phyloP scores from a whole-genome alignment of 2,888 invertebrate species.

The Melipona bicolor region DNA sequence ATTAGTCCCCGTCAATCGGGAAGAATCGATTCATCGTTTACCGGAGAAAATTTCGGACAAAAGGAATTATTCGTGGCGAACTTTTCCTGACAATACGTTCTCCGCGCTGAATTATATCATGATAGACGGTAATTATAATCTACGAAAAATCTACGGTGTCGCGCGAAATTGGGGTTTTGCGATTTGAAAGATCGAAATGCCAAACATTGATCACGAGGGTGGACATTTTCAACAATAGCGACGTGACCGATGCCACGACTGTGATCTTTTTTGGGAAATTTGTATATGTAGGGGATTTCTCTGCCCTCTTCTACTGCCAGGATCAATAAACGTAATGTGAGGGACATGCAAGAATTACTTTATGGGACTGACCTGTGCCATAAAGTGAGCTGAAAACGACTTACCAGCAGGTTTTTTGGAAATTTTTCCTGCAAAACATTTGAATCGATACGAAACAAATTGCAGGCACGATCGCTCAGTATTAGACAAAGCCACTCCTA shows the following conservation, averaged over 20 bases:
- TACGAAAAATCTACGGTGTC: neutral
- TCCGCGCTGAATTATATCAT: neutral
- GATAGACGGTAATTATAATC: neutral
- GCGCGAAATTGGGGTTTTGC: neutral
- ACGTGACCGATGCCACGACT: too few relatives aligned
- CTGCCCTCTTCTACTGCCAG: too few relatives aligned
- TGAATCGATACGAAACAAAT: too few relatives aligned
- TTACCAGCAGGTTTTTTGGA: too few relatives aligned
- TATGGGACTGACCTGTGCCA: too few relatives aligned
- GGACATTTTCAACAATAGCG: neutral
- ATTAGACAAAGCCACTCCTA: too few relatives aligned
- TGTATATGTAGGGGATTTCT: too few relatives aligned
- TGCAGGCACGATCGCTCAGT: too few relatives aligned
- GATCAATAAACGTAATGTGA: too few relatives aligned
- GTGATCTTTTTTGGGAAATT: neutral
- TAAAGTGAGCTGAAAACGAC: too few relatives aligned
- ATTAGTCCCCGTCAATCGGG: conserved; percentile 39
- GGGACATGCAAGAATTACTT: too few relatives aligned
- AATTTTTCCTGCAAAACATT: too few relatives aligned
- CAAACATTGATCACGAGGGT: neutral
- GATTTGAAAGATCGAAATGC: neutral
- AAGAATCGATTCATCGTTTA: conserved; percentile 26
- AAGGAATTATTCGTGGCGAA: neutral
- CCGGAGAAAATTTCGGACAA: conserved; percentile 11
- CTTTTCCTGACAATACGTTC: neutral